Evolutionary conservation across 2,113 vertebrate species (phyloP).

Genomic region (Otolemur garnettii): DNA sequence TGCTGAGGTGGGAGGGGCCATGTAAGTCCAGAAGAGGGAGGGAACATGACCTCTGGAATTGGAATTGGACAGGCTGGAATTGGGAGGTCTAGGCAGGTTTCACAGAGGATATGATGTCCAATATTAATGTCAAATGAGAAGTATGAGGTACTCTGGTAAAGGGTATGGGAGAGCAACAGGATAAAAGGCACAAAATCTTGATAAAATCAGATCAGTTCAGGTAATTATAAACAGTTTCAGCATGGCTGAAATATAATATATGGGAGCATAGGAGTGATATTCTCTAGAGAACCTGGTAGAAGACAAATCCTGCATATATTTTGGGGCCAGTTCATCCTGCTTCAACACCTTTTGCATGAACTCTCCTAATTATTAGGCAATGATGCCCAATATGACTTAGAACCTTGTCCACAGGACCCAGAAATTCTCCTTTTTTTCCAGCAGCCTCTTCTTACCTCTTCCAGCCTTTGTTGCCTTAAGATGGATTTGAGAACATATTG

Average conservation of each 20-base stretch:
- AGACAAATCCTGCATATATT: conserved; percentile 34
- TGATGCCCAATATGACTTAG: not conserved
- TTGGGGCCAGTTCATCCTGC: conserved; percentile 30
- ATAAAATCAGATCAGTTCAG: not conserved
- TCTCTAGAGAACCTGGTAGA: not conserved
- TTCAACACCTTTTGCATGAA: conserved; percentile 65
- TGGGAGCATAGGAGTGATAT: not conserved
- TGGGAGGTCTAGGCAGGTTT: conserved; percentile 4
- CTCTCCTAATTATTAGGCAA: conserved; percentile 21
- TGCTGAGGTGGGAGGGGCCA: not conserved
- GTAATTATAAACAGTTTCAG: conserved; percentile 59
- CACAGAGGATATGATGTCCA: conserved; percentile 4
- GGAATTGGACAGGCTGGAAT: not conserved
- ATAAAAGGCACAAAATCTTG: conserved; percentile 30
- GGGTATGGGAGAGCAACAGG: not conserved
- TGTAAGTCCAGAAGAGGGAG: not conserved
- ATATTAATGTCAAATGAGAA: conserved; percentile 56
- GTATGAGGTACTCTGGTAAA: conserved; percentile 23
- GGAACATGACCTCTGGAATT: not conserved
- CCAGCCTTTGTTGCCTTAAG: conserved; percentile 82
- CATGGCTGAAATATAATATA: not conserved
- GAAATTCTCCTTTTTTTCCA: not conserved
- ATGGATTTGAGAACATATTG: conserved; percentile 82
- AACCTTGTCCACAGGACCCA: conserved; percentile 10
- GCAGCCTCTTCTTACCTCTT: conserved; percentile 71